These are phyloP conservation scores for Xiphydria camelus DNA, from an alignment of 2,888 invertebrate genomes.

Conservation along the genomic window DNA sequence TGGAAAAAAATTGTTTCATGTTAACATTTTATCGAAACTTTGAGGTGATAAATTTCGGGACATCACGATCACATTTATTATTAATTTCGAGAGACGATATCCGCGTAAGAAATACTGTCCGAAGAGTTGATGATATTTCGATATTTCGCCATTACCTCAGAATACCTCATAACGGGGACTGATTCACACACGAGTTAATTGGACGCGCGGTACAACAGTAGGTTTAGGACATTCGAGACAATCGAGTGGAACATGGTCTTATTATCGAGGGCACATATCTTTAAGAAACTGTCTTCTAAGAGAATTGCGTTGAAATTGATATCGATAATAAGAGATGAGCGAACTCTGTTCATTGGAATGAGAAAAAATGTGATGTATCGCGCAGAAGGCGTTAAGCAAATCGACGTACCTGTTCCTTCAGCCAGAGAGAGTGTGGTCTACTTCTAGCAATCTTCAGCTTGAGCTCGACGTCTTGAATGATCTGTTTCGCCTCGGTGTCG, in stretches of 20 bases:
- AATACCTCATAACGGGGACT: neutral
- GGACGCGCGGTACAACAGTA: too few species aligned
- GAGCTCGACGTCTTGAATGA: constrained; percentile 92
- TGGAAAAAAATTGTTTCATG: constrained; percentile 47
- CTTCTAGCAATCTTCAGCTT: constrained; percentile 85
- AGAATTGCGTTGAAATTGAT: too few species aligned
- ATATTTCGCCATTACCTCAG: too few species aligned
- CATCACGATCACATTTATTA: constrained; percentile 19
- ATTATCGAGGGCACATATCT: too few species aligned
- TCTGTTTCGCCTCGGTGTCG: constrained; percentile 86
- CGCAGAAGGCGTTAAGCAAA: too few species aligned
- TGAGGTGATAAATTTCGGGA: constrained; percentile 19
- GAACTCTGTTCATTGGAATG: too few species aligned
- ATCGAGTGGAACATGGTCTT: too few species aligned
- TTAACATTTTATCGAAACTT: constrained; percentile 33
- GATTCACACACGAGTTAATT: neutral
- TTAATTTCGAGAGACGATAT: constrained; percentile 11
- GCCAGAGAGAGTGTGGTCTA: constrained; percentile 89
- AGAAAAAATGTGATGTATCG: too few species aligned
- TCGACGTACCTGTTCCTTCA: constrained; percentile 77
- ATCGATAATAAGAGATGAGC: too few species aligned
- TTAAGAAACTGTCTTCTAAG: too few species aligned
- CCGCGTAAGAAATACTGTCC: constrained; percentile 13
- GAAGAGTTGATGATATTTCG: too few species aligned
- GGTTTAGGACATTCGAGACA: too few species aligned